Evolutionary conservation across 1,140 invertebrate species (phyloP).

Genomic region (Listronotus oregonensis): DNA sequence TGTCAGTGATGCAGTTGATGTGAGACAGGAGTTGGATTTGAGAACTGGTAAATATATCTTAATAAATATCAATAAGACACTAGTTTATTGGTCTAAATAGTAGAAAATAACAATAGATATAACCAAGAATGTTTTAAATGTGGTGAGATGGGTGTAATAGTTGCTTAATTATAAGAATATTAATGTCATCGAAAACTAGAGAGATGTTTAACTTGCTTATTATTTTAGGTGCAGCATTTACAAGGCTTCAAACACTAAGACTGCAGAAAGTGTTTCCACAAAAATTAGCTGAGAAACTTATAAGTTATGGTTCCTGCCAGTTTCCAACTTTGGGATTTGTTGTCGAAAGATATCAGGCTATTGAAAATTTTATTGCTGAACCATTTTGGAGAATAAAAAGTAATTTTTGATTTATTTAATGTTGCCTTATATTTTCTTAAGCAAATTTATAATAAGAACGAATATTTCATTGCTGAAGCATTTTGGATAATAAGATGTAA

Average conservation of each 20-base stretch:
- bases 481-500: conserved; percentile 92
- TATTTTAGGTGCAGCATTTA: conserved; percentile 89
- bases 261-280: conserved; percentile 84
- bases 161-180: too few species aligned
- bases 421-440: too few species aligned
- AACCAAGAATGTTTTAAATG: too few species aligned
- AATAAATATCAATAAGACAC: too few species aligned
- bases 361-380: conserved; percentile 87
- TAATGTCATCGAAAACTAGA: too few species aligned
- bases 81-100: too few species aligned
- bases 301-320: conserved; percentile 98
- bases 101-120: too few species aligned
- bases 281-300: conserved; percentile 75
- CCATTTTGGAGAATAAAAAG: conserved; percentile 92
- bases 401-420: conserved; percentile 41
- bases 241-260: conserved; percentile 95
- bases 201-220: neutral
- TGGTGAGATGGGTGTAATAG: too few species aligned
- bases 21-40: conserved; percentile 92
- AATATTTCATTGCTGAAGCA: conserved; percentile 84
- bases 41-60: conserved; percentile 75
- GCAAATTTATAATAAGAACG: too few species aligned
- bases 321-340: conserved; percentile 98
- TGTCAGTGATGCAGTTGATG: conserved; percentile 93
- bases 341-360: conserved; percentile 86